Evolutionary conservation across 2,888 invertebrate genomes (phyloP), one percentile per base, ranked within the genome.

Genomic region (Carpatolechia fugitivella): DNA sequence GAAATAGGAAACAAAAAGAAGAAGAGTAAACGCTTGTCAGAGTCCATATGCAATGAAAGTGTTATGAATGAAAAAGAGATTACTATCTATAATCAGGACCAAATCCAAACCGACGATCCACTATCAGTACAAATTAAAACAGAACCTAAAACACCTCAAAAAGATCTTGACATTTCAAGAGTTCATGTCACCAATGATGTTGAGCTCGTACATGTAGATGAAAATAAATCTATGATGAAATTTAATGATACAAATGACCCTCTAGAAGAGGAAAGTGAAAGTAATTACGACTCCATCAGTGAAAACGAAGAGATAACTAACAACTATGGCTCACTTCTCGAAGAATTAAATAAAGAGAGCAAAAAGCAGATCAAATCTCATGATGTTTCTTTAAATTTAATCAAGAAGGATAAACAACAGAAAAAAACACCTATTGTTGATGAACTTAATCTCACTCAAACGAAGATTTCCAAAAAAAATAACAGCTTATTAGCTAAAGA

Each of bases 281-380:
- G 46, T 44, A 36, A 55, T 40, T 55, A 55, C 31, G 60, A 62
- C 56, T 76, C 78, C 30, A 69, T 75, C 14, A 85, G 81, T 63
- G 85, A 80, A 62, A 80, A 82, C 62, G 78, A 77, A 64, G 82
- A 85, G 67, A 82, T 85, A 53, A 66, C 73, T n/a, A 66, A 82
- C 48, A 83, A 82, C 62, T 88, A 85, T 60, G 82, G 86, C 59
- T 80, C 79, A 7, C 57, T 89, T 29, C 78, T 89, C 1, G 74
- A 71, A 51, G 65, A 72, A 35, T 66, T 89, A 13, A 85, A 81
- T 56, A 74, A 71, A 54, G 64, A 63, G 49, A 66, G 64, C n/a
- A 72, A 71, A 30, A 66, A 69, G 46, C 56, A 61, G 18, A 55
- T 54, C 8, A 80, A 81, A 68, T 60, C 65, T 1, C 52, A 56